Base-by-base conservation (phyloP, 1,140 invertebrate species). In the Radopholus similis region DNA sequence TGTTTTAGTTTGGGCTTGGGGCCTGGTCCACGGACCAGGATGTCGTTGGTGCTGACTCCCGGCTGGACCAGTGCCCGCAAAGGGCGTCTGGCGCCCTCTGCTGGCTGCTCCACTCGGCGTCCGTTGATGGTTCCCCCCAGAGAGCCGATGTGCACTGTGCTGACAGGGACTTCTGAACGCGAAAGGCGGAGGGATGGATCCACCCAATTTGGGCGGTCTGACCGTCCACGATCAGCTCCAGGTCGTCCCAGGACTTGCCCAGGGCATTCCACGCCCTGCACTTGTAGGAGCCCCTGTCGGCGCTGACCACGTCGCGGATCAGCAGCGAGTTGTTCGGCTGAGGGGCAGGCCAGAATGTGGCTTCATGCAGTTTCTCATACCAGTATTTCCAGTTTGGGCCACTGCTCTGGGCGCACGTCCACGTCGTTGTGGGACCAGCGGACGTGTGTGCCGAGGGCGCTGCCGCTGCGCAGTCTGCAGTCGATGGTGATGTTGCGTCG, bases 281-380 rank as follows among this genome's bases (percentile, higher is more conserved):
- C 8, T 83, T 84, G 72, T 85, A 85, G 56, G 82, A 83, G 28
- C 80, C 84, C 15, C 83, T 80, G 60, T 85, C 84, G 21, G 73
- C 70, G 9, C 82, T 77, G 11, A 74, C 68, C 0, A 84, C 74
- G 8, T 73, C 67, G 1, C 70, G 40, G 26, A 85, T 80, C 18
- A 77, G 51, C 13, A 85, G 71, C 6, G 83, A 81, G 34, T 84
- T 84, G 74, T 85, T 83, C 6, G 75, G 69, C 42, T 82, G 63
- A 18, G 84, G 64, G 4, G 4, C 4, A 23, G 6, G 5, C 38
- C 0, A 2, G 13, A 62, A 60, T 18, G 0, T 35, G 30, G 64
- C 6, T 53, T 30, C 26, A 64, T 26, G 8, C 18, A 68, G 26
- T 30, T 49, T 3, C 4, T 37, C 76, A n/a, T 70, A 78, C 75